These are phyloP conservation scores for Drymonia ruficornis DNA, from an alignment of 2,888 invertebrate genomes.

Conservation along the genomic window DNA sequence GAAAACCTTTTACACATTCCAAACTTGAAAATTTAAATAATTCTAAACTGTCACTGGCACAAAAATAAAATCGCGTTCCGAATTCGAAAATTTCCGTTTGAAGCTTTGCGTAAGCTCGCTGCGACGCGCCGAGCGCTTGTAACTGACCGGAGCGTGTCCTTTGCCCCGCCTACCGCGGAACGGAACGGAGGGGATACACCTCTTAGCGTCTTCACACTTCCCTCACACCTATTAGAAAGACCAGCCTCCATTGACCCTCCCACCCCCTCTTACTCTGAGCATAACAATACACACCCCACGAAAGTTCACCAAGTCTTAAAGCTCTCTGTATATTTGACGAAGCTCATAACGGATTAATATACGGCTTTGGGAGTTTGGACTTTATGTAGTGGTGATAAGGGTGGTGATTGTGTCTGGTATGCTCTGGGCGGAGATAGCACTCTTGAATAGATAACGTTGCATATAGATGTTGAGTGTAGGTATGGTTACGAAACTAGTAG, in stretches of 20 bases:
- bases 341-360: constrained; percentile 43
- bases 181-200: constrained; percentile 76
- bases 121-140: constrained; percentile 72
- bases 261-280: constrained; percentile 40
- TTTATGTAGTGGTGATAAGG: constrained; percentile 32
- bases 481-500: neutral
- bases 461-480: constrained; percentile 34
- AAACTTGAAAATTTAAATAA: constrained; percentile 24
- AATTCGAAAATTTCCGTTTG: constrained; percentile 57
- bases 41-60: constrained; percentile 36
- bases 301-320: constrained; percentile 23
- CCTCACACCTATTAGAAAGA: constrained; percentile 75
- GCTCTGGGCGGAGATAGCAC: constrained; percentile 74
- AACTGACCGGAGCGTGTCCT: constrained; percentile 61
- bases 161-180: constrained; percentile 71
- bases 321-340: constrained; percentile 51
- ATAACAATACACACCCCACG: constrained; percentile 1
- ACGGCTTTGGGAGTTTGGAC: constrained; percentile 36
- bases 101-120: constrained; percentile 68
- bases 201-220: constrained; percentile 82
- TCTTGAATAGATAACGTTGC: constrained; percentile 65
- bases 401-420: constrained; percentile 51
- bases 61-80: constrained; percentile 45
- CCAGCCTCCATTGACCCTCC: constrained; percentile 55
- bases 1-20: constrained; percentile 8